Evolutionary conservation across 1,140 invertebrate species (phyloP).

Genomic region (Halesus radiatus): DNA sequence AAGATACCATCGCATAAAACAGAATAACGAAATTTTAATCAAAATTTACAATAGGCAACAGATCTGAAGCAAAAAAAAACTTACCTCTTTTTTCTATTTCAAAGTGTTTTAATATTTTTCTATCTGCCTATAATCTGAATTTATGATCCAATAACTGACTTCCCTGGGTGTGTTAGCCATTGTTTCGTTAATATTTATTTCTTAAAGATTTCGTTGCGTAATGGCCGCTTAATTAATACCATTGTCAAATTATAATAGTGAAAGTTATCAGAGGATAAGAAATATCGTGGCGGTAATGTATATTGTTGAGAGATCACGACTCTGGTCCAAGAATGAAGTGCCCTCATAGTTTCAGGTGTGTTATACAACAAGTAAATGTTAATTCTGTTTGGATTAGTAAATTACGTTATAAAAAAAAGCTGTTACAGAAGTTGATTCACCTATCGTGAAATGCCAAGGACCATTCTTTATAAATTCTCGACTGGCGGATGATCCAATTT

Average conservation of each 20-base stretch:
- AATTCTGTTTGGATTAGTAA: conserved; percentile 9
- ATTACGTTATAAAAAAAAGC: not conserved
- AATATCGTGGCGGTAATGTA: conserved; percentile 43
- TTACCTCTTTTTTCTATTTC: too few relatives aligned
- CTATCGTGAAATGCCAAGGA: conserved; percentile 10
- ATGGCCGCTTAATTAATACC: conserved; percentile 51
- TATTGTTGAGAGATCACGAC: conserved; percentile 55
- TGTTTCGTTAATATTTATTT: conserved; percentile 1
- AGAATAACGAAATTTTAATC: too few relatives aligned
- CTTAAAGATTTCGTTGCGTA: conserved; percentile 30
- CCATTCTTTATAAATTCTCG: not conserved
- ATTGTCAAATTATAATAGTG: conserved; percentile 54
- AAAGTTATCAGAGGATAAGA: conserved; percentile 49
- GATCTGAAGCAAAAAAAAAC: too few relatives aligned
- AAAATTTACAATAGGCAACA: too few relatives aligned
- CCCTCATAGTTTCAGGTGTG: conserved; percentile 5
- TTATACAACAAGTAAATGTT: conserved; percentile 27
- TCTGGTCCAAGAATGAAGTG: conserved; percentile 11
- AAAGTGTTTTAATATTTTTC: not conserved
- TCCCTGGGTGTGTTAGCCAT: conserved; percentile 17
- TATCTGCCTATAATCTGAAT: not conserved
- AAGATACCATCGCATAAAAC: too few relatives aligned
- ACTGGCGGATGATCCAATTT: not conserved
- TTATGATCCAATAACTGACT: conserved; percentile 7
- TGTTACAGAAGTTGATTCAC: conserved; percentile 14